Percentiles rank a stretch among this genome's conserved stretches.
Conservation (phyloP, 2,888 invertebrate genomes). For the Pristionchus japonicus region DNA sequence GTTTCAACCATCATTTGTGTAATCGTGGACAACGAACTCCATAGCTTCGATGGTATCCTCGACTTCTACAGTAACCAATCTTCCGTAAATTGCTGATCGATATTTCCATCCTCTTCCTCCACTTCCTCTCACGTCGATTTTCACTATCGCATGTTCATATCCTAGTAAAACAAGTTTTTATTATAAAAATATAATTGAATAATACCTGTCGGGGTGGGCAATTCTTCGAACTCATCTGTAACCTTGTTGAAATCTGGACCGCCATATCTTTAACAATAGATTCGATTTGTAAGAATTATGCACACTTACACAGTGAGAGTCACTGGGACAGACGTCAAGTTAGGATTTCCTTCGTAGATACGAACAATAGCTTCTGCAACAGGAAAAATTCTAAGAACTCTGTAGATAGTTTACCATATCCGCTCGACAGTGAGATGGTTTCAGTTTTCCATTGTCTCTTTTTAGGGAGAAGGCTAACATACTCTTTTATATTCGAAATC, state of each 20-base stretch:
- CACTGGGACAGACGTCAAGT: neutral
- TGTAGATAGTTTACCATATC: neutral
- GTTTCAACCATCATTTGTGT: neutral
- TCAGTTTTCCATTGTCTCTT: no score
- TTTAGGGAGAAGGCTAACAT: no score
- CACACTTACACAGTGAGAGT: neutral
- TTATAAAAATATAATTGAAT: no score
- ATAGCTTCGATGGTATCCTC: conserved; percentile 90
- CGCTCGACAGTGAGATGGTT: neutral
- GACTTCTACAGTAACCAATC: conserved; percentile 91
- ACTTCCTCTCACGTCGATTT: conserved; percentile 93
- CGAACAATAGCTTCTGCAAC: neutral
- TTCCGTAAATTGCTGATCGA: conserved; percentile 80
- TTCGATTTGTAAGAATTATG: neutral
- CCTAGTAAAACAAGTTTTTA: neutral
- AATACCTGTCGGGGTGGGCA: no score
- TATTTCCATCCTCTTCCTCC: conserved; percentile 84
- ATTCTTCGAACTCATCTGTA: neutral
- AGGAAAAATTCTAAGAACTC: neutral
- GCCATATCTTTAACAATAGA: neutral
- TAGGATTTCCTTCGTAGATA: neutral
- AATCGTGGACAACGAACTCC: conserved; percentile 29
- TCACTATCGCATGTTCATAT: conserved; percentile 85
- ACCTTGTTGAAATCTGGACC: neutral
- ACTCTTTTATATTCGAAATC: no score